Evolutionary conservation across 1,140 invertebrate genomes (phyloP).

Genomic region (Bombus soroeensis): DNA sequence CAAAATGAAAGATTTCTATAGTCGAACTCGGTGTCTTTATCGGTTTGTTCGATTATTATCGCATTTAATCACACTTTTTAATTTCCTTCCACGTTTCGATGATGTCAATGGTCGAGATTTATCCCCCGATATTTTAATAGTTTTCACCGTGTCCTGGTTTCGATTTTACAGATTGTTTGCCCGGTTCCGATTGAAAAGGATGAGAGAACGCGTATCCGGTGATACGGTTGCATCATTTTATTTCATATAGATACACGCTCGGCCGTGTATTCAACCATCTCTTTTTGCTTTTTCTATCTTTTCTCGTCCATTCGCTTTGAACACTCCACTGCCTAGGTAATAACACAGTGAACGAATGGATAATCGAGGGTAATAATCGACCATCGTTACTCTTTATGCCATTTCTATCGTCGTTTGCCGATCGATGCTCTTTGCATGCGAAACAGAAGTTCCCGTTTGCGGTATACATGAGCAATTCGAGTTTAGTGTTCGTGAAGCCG

Average conservation of each 20-base stretch:
- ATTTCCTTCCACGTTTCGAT: not conserved
- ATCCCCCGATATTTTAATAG: slow-evolving; percentile 34
- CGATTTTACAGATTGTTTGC: slow-evolving; percentile 29
- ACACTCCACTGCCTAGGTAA: not conserved
- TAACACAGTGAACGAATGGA: slow-evolving; percentile 8
- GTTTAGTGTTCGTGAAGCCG: not conserved
- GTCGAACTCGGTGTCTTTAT: not conserved
- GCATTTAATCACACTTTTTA: slow-evolving; percentile 13
- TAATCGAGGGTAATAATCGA: slow-evolving; percentile 27
- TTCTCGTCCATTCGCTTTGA: not conserved
- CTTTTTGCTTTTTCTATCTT: not conserved
- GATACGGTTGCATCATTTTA: not conserved
- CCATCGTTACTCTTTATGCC: not conserved
- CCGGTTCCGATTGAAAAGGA: not conserved
- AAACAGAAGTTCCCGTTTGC: not conserved
- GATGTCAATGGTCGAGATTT: slow-evolving; percentile 3
- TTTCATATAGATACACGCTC: not conserved
- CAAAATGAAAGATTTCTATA: not conserved
- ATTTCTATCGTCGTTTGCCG: slow-evolving; percentile 17
- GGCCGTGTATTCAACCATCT: not conserved
- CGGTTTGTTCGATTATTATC: not conserved
- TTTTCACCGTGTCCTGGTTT: not conserved
- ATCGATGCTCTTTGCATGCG: slow-evolving; percentile 5
- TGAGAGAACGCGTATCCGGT: too few relatives aligned
- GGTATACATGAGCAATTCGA: not conserved